Percentiles rank a stretch among this genome's conserved stretches.
These are phyloP conservation scores for Cryptoblepharus egeriae DNA, from an alignment of 2,797 vertebrate species.

Conservation along the genomic window DNA sequence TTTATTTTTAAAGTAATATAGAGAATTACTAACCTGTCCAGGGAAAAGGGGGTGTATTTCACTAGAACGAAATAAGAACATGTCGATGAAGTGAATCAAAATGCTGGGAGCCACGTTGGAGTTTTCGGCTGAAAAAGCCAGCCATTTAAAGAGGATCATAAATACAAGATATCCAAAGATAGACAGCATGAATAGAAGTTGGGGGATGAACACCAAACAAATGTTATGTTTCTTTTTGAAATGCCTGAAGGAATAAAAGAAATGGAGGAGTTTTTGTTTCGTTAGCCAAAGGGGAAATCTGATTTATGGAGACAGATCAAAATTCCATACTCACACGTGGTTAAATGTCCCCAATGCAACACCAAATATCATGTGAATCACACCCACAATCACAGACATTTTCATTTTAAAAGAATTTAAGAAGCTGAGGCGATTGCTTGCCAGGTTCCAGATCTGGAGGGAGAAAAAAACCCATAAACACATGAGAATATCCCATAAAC, in stretches of 20 bases:
- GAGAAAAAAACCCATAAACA: constrained; percentile 4
- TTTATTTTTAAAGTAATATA: too few relatives aligned
- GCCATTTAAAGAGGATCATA: constrained; percentile 95
- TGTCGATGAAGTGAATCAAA: constrained; percentile 96
- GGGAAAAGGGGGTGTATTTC: constrained; percentile 76
- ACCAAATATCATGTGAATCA: constrained; percentile 95
- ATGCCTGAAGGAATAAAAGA: constrained; percentile 78
- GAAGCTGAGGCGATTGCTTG: constrained; percentile 93
- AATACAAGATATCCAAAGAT: constrained; percentile 96
- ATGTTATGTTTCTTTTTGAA: constrained; percentile 90
- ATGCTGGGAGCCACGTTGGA: constrained; percentile 91
- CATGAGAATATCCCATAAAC: background rate
- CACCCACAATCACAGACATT: constrained; percentile 95
- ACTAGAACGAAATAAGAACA: constrained; percentile 88
- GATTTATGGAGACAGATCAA: constrained; percentile 2
- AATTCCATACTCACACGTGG: constrained; percentile 88
- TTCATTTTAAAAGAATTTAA: constrained; percentile 99
- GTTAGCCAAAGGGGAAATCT: background rate
- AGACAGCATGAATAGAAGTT: constrained; percentile 92
- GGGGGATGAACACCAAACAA: constrained; percentile 91
- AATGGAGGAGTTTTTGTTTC: background rate
- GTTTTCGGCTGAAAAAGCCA: constrained; percentile 82
- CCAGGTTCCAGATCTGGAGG: constrained; percentile 96
- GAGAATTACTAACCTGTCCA: constrained; percentile 83
- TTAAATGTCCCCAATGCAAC: constrained; percentile 92